These are phyloP conservation scores for Calcarius lapponicus DNA, from an alignment of 2,797 vertebrate species.

Conservation along the genomic window DNA sequence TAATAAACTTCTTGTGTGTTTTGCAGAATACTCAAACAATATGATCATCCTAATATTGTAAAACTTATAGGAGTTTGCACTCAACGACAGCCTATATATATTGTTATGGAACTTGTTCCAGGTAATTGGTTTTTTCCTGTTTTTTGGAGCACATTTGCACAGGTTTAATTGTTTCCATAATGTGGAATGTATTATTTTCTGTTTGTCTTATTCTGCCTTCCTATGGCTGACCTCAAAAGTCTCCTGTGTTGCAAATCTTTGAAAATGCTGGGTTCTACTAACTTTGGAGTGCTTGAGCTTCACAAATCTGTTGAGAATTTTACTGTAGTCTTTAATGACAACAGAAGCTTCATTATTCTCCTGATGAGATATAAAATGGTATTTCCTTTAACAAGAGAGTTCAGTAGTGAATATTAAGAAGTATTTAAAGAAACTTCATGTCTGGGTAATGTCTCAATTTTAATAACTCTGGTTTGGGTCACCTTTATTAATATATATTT, in stretches of 20 bases:
- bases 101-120: constrained; percentile 95
- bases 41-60: constrained; percentile 96
- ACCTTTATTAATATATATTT: background rate
- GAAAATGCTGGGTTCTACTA: background rate
- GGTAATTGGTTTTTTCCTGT: constrained; percentile 74
- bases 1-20: background rate
- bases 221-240: background rate
- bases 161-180: background rate
- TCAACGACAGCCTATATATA: constrained; percentile 95
- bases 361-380: background rate
- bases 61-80: constrained; percentile 97
- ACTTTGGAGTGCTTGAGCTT: background rate
- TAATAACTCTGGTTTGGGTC: background rate
- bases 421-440: background rate
- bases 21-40: constrained; percentile 94
- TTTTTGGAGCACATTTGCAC: background rate
- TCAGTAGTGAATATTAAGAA: background rate
- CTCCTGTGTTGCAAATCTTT: background rate
- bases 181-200: background rate
- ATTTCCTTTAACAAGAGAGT: background rate
- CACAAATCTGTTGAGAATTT: background rate
- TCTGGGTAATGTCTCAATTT: background rate
- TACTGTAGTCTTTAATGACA: background rate
- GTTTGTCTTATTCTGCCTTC: background rate
- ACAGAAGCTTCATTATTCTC: background rate